Evolutionary conservation across 2,888 invertebrate species (phyloP), one percentile per base, ranked within the genome.

Genomic region (Torymus texanus): DNA sequence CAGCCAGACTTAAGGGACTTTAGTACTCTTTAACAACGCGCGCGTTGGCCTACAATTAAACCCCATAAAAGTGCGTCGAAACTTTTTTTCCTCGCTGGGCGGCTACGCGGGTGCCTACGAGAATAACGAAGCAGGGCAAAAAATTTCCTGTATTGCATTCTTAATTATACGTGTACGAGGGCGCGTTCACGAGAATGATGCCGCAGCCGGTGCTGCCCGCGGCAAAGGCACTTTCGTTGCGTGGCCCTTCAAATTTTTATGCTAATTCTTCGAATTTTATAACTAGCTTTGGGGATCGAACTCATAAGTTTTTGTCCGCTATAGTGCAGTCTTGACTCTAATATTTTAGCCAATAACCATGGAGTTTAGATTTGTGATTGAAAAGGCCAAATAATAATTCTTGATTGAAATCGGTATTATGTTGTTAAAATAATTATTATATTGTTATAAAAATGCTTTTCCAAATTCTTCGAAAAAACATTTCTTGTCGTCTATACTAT

Each of bases 1-100:
- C 56, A 21, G 21, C 50, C 56, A 18, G 41, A 21, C 62, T 62
- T 53, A 70, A 56, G 62, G 62, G 50, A 41, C 88, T 88, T 88
- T 88, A 89, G 86, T 88, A 88, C 88, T 88, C 88, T 88, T 86
- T 89, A 88, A 89, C 88, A 87, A 87, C 87, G 87, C 86, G 88
- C 87, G 85, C 41, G 41, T 41, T 84, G 85, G 87, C 83, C 86
- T 88, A 88, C 88, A 89, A 89, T 89, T 88, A 88, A 89, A 89
- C 86, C 87, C 83, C 88, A 87, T 88, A 88, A 89, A 89, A 85
- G 67, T 84, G 56, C 62, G 29, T 51, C 85, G 81, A 85, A 88
- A 88, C 86, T 88, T 88, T 87, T 87, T 87, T 79, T 65, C 82
- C 81, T 72, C 83, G 78, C 81, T 75, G 80, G 78, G 55, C 77